Percentiles rank a stretch among this genome's conserved stretches.
Evolutionary conservation across 2,797 vertebrate species (phyloP).

Genomic region (Danio aesculapii): DNA sequence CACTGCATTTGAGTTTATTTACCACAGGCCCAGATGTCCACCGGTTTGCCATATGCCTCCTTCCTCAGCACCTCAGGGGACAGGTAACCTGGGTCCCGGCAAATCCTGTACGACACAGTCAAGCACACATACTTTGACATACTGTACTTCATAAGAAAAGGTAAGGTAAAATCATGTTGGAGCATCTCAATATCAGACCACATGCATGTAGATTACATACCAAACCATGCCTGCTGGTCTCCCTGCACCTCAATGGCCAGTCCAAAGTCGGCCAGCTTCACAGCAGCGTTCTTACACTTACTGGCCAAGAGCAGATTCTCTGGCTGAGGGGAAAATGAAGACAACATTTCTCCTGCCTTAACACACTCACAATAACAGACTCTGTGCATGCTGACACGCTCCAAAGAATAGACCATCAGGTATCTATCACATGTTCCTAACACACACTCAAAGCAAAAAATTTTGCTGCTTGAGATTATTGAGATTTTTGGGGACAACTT

Average conservation of each 20-base stretch:
- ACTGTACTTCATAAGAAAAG: neutral
- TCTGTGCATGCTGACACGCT: constrained; percentile 44
- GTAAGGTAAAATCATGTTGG: neutral
- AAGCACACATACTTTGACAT: constrained; percentile 15
- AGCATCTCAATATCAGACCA: neutral
- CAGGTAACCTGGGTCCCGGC: constrained; percentile 97
- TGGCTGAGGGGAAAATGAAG: constrained; percentile 77
- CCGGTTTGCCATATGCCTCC: constrained; percentile 97
- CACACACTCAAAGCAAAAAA: no score
- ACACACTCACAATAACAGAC: constrained; percentile 17
- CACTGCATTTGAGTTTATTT: constrained; percentile 68
- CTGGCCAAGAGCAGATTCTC: constrained; percentile 97
- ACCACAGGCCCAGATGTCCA: constrained; percentile 99
- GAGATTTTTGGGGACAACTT: no score
- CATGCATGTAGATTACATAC: constrained; percentile 75
- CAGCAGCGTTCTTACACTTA: constrained; percentile 96
- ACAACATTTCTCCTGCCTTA: constrained; percentile 30
- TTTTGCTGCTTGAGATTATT: no score
- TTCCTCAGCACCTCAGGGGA: constrained; percentile 97
- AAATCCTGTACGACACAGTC: constrained; percentile 81
- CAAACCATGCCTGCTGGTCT: constrained; percentile 98
- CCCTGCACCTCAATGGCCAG: constrained; percentile 97
- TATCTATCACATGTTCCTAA: neutral
- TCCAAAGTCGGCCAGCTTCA: constrained; percentile 96
- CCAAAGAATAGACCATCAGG: constrained; percentile 19